Conservation (phyloP, 2,113 vertebrate species). For the Sorex fumeus region DNA sequence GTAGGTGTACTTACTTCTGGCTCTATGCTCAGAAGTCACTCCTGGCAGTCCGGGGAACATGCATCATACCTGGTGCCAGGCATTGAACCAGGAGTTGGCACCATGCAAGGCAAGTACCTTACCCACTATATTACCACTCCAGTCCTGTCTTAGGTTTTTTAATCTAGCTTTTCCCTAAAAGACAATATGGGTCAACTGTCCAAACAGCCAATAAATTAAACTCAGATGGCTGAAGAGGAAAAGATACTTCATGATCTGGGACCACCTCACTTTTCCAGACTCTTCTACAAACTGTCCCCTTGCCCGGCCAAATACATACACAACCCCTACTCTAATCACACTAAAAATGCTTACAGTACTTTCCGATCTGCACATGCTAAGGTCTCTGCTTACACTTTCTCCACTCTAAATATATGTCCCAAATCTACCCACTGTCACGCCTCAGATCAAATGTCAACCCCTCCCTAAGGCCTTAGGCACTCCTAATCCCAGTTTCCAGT, state of each 20-base stretch:
- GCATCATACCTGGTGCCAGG: too few species aligned
- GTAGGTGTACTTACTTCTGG: too few species aligned
- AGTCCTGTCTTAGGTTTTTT: neutral
- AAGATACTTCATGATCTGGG: neutral
- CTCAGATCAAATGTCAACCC: too few species aligned
- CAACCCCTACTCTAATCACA: neutral
- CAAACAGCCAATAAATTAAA: neutral
- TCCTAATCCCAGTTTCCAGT: neutral
- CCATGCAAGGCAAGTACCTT: too few species aligned
- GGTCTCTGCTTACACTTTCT: neutral
- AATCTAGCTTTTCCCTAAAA: constrained; percentile 15
- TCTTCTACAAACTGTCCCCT: neutral
- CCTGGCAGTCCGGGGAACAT: too few species aligned
- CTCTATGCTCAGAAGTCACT: too few species aligned
- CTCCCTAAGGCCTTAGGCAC: neutral
- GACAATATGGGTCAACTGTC: neutral
- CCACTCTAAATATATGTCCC: too few species aligned
- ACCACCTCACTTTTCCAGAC: neutral
- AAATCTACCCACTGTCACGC: too few species aligned
- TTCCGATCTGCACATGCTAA: neutral
- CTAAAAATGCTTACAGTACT: neutral
- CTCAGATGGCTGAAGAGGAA: neutral
- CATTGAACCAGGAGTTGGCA: too few species aligned
- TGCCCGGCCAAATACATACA: neutral
- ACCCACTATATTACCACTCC: too few species aligned